A percentile compares a stretch with the other conserved stretches of the same genome.
phyloP scores from a whole-genome alignment of 2,113 vertebrate species.

The Saccopteryx bilineata region DNA sequence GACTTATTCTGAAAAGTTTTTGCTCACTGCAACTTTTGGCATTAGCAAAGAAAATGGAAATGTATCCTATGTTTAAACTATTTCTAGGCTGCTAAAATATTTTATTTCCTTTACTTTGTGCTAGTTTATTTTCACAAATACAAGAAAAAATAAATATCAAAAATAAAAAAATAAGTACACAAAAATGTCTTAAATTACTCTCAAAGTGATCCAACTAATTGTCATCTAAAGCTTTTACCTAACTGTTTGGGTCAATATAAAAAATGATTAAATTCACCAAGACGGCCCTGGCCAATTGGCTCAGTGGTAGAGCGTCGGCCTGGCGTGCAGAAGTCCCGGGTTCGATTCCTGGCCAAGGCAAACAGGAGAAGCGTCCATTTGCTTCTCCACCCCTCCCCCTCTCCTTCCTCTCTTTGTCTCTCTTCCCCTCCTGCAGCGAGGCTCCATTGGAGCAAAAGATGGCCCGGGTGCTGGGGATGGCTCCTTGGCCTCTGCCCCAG shows the following conservation, averaged over 20 bases:
- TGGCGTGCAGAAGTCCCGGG: too few relatives aligned
- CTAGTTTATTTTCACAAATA: neutral
- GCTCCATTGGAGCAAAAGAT: too few relatives aligned
- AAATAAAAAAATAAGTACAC: neutral
- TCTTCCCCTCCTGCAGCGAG: too few relatives aligned
- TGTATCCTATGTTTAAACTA: neutral
- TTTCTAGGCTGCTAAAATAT: neutral
- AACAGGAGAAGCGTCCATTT: too few relatives aligned
- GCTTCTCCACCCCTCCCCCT: too few relatives aligned
- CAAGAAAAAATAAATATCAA: neutral
- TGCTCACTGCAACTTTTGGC: conserved; percentile 31
- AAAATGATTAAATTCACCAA: neutral
- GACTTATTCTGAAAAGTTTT: conserved; percentile 55
- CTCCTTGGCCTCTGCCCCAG: too few relatives aligned
- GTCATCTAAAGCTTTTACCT: neutral
- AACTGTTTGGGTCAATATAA: neutral
- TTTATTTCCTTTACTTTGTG: neutral
- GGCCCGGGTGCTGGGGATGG: too few relatives aligned
- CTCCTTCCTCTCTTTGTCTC: too few relatives aligned
- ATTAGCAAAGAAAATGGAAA: conserved; percentile 39
- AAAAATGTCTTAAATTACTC: neutral
- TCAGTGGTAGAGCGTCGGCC: too few relatives aligned
- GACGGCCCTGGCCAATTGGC: too few relatives aligned
- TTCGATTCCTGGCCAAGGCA: too few relatives aligned
- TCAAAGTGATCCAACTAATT: neutral